Percentiles rank a stretch among this genome's conserved stretches.
These are phyloP conservation scores for Phalera bucephala DNA, from an alignment of 2,888 invertebrate species.

Conservation along the genomic window DNA sequence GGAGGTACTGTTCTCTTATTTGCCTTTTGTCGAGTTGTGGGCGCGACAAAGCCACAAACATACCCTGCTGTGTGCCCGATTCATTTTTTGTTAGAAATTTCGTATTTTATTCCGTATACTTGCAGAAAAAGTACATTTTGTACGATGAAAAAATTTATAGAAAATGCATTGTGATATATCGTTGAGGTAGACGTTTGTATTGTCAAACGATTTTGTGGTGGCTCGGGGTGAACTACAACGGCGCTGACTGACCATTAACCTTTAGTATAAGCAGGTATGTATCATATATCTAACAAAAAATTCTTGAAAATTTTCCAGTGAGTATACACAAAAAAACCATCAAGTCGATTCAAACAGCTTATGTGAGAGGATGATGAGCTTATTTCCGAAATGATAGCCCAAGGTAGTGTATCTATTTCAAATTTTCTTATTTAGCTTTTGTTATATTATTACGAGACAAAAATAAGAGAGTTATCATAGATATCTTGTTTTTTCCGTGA, in stretches of 20 bases:
- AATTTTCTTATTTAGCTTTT: too few relatives aligned
- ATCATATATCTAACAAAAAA: too few relatives aligned
- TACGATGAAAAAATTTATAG: conserved; percentile 63
- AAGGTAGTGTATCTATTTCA: too few relatives aligned
- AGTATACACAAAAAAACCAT: too few relatives aligned
- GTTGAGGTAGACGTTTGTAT: conserved; percentile 61
- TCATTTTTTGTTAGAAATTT: conserved; percentile 68
- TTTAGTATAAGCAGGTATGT: neutral
- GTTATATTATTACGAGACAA: too few relatives aligned
- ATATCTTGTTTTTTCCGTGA: too few relatives aligned
- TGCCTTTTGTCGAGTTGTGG: conserved; percentile 79
- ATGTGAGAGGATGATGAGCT: too few relatives aligned
- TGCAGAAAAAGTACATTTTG: conserved; percentile 56
- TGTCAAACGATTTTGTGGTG: conserved; percentile 54
- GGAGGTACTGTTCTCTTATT: conserved; percentile 77
- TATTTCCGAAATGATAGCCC: too few relatives aligned
- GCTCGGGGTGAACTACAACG: conserved; percentile 22
- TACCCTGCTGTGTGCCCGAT: conserved; percentile 74
- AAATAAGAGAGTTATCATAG: too few relatives aligned
- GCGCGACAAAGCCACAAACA: conserved; percentile 82
- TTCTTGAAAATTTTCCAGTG: too few relatives aligned
- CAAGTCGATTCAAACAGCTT: too few relatives aligned
- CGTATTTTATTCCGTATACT: conserved; percentile 76
- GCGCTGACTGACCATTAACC: neutral
- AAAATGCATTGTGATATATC: conserved; percentile 75